Base-by-base conservation (phyloP, 2,113 vertebrate species). In the Amblyopsis rosae region DNA sequence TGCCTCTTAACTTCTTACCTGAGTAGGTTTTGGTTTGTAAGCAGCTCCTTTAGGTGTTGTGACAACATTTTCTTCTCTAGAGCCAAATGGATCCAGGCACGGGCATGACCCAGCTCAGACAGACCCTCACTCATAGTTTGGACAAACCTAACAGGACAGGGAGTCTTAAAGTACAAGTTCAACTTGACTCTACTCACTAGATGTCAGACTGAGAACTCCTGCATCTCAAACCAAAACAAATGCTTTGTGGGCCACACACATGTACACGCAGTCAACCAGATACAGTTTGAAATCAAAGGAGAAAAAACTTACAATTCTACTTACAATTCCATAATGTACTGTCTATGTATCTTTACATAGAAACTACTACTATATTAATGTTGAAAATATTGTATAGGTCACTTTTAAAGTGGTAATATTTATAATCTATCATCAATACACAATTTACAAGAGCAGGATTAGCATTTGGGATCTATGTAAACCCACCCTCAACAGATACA, bases 51-150 rank as follows among this genome's bases (percentile, higher is more conserved):
- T 41, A 99, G 95, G 65, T 98, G 95, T 61, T 96, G 96, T n/a
- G 97, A 98, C 10, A 99, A 83, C 62, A 96, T 93, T 77, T 99
- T 99, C 90, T 98, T 99, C 87, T 99, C 97, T 70, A 99, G 89
- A 53, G 96, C 96, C 79, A 99, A 81, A 10, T 97, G 92, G 73
- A 99, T 97, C 98, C 98, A 99, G 4, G 96, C 96, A 63, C 96
- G 93, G 26, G 96, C 95, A 75, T 95, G 92, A 6, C 95, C 96
- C 12, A 99, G 96, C 3, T 99, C 98, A 0, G 97, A 96, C 81
- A 96, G 95, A 86, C 98, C 95, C 82, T 98, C 96, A 53, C 93
- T 94, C 95, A 98, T 96, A 76, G 93, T 95, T 82, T 98, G 97
- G 86, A 98, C 91, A 26, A 98, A 97, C 79, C 98, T 99, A 84